Percentiles rank a stretch among this genome's conserved stretches.
Evolutionary conservation across 2,888 invertebrate species (phyloP).

Genomic region (Machimus atricapillus): DNA sequence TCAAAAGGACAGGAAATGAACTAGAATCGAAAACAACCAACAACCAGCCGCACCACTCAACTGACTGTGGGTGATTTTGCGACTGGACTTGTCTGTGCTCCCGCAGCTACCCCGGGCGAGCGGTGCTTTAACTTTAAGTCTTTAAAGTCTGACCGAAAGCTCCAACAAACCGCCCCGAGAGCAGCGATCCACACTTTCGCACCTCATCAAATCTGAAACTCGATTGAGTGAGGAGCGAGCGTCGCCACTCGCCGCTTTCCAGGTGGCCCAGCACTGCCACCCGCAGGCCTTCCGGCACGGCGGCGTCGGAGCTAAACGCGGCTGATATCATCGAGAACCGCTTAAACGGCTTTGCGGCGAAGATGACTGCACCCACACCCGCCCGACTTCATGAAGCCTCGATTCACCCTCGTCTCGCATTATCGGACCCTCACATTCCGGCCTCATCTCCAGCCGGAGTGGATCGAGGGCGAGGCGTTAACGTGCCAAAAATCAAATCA

Average conservation of each 20-base stretch:
- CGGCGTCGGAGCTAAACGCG: not conserved
- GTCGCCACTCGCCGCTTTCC: not conserved
- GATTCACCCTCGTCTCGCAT: not conserved
- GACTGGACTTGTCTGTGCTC: not conserved
- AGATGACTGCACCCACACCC: not conserved
- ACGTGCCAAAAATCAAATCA: slow-evolving; percentile 52
- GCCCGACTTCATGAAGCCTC: slow-evolving; percentile 1
- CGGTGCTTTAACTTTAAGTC: not conserved
- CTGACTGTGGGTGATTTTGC: not conserved
- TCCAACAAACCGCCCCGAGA: not conserved
- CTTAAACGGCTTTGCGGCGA: not conserved
- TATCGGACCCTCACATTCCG: not conserved
- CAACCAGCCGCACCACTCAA: not conserved
- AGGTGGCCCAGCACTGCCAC: not conserved
- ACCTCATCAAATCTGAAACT: not conserved
- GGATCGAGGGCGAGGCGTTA: slow-evolving; percentile 48
- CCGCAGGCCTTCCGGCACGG: not conserved
- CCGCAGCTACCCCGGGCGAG: too few relatives aligned
- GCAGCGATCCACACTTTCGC: not conserved
- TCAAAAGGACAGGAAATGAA: not conserved
- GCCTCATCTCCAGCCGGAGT: too few relatives aligned
- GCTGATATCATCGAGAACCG: slow-evolving; percentile 23
- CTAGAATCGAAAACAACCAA: not conserved
- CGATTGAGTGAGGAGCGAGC: not conserved
- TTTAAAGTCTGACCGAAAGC: slow-evolving; percentile 14